A percentile compares a stretch with the other conserved stretches of the same genome.
These are phyloP conservation scores for Orthosia gothica DNA, from an alignment of 2,888 invertebrate species.

Conservation along the genomic window DNA sequence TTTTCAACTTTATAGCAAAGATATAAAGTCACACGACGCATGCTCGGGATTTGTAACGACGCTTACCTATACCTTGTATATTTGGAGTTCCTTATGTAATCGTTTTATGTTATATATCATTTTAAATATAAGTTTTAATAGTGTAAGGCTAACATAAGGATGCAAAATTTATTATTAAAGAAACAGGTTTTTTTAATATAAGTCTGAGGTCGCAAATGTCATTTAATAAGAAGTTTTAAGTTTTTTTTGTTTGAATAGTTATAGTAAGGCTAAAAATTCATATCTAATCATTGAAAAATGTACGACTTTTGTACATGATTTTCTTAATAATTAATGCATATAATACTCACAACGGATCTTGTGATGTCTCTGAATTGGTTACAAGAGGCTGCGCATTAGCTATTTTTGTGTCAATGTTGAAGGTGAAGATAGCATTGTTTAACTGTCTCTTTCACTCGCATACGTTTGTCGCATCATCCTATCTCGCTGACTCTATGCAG, in stretches of 20 bases:
- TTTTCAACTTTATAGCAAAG: not conserved
- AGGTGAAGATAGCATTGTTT: too few species aligned
- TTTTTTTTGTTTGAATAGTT: not conserved
- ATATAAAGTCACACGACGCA: not conserved
- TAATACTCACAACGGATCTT: too few species aligned
- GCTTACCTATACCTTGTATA: not conserved
- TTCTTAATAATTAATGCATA: slow-evolving; percentile 1
- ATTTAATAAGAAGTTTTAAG: not conserved
- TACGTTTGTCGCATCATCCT: too few species aligned
- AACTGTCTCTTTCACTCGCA: too few species aligned
- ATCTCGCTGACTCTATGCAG: too few species aligned
- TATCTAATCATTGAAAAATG: slow-evolving; percentile 15
- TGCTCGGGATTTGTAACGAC: slow-evolving; percentile 4
- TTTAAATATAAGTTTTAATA: slow-evolving; percentile 35
- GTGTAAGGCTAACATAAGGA: slow-evolving; percentile 19
- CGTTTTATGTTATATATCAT: slow-evolving; percentile 26
- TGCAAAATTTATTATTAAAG: slow-evolving; percentile 12
- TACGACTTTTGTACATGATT: slow-evolving; percentile 27
- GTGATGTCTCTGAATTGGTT: too few species aligned
- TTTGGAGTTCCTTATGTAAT: slow-evolving; percentile 36
- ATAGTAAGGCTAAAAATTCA: not conserved
- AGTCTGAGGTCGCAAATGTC: not conserved
- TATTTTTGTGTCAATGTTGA: too few species aligned
- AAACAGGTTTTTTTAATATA: not conserved
- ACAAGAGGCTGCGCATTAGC: too few species aligned